Conservation (phyloP, 2,888 invertebrate species). For the Clunio marinus region DNA sequence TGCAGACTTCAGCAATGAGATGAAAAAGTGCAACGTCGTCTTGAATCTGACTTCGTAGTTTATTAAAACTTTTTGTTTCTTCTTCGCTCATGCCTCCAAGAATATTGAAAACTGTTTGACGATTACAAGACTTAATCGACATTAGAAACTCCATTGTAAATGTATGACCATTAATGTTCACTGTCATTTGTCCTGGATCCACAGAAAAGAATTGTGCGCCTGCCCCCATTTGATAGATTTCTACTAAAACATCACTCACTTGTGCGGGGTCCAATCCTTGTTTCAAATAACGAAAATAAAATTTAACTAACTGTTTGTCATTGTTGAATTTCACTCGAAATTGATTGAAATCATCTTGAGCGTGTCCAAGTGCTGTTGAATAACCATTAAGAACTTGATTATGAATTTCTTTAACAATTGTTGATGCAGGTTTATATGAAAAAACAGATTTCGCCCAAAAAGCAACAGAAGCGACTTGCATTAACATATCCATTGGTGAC, state of each 20-base stretch:
- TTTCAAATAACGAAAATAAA: constrained; percentile 34
- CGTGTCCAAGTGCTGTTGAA: constrained; percentile 7
- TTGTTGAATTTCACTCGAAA: constrained; percentile 32
- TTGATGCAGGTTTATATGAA: constrained; percentile 32
- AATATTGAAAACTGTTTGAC: constrained; percentile 30
- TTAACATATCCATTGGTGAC: constrained; percentile 26
- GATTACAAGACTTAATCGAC: constrained; percentile 30
- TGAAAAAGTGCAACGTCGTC: constrained; percentile 31
- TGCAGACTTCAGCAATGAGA: constrained; percentile 23
- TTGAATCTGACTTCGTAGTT: constrained; percentile 24
- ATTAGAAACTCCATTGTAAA: constrained; percentile 37
- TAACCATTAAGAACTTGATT: constrained; percentile 31
- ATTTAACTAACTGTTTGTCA: constrained; percentile 32
- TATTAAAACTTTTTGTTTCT: constrained; percentile 28
- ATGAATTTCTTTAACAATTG: constrained; percentile 33
- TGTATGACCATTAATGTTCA: constrained; percentile 34
- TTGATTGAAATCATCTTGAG: constrained; percentile 27
- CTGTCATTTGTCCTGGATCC: constrained; percentile 32
- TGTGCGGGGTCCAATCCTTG: constrained; percentile 35
- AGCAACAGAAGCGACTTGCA: constrained; percentile 34
- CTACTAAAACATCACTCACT: constrained; percentile 33
- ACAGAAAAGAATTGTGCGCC: constrained; percentile 22
- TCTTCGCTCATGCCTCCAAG: constrained; percentile 12
- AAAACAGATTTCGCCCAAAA: constrained; percentile 34
- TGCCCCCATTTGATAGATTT: constrained; percentile 37